Percentiles rank a stretch among this genome's conserved stretches.
phyloP scores from a whole-genome alignment of 2,888 invertebrate species.

The Andrena camellia region DNA sequence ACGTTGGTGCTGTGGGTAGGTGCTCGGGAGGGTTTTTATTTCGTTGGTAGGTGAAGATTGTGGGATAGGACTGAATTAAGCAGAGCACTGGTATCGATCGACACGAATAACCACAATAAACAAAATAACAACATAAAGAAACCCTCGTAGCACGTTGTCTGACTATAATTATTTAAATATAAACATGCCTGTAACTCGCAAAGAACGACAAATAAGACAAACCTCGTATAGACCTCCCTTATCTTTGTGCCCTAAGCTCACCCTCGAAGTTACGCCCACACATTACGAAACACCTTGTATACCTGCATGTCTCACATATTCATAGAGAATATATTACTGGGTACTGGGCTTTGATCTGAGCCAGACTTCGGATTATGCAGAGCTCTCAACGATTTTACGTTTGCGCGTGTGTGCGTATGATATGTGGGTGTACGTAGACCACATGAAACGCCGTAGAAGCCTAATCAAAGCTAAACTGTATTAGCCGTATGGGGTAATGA shows the following conservation, averaged over 20 bases:
- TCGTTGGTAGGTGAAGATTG: neutral
- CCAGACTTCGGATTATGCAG: slow-evolving; percentile 78
- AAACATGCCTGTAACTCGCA: too few relatives aligned
- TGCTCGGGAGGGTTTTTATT: neutral
- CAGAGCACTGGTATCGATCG: too few relatives aligned
- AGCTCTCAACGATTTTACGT: slow-evolving; percentile 36
- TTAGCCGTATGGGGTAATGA: slow-evolving; percentile 55
- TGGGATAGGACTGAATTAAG: too few relatives aligned
- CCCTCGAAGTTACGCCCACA: neutral
- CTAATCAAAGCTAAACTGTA: slow-evolving; percentile 67
- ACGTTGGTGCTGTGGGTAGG: neutral
- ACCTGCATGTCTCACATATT: slow-evolving; percentile 73
- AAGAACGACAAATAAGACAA: too few relatives aligned
- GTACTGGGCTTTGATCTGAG: slow-evolving; percentile 81
- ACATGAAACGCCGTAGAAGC: slow-evolving; percentile 55
- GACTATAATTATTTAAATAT: too few relatives aligned
- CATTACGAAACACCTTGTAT: slow-evolving; percentile 24
- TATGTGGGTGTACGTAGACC: slow-evolving; percentile 1
- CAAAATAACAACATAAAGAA: too few relatives aligned
- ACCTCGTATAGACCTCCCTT: too few relatives aligned
- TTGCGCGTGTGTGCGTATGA: slow-evolving; percentile 15
- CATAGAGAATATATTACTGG: slow-evolving; percentile 82
- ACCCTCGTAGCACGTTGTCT: too few relatives aligned
- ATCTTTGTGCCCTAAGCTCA: neutral
- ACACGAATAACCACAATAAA: too few relatives aligned